A percentile compares a stretch with the other conserved stretches of the same genome.
phyloP scores from a whole-genome alignment of 2,113 vertebrate species.

The Sinocyclocheilus anshuiensis region DNA sequence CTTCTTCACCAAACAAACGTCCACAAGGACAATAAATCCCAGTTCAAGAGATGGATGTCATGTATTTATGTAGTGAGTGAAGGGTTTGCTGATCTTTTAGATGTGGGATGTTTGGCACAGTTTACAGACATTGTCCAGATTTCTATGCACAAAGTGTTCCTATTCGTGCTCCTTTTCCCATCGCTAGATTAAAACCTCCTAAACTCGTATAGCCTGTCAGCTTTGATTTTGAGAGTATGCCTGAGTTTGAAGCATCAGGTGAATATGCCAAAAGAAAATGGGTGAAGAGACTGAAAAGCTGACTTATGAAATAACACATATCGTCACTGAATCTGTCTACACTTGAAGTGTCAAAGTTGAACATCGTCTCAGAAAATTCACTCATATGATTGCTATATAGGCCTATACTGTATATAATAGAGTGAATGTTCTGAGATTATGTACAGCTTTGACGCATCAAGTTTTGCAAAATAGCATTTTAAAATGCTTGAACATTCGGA shows the following conservation, averaged over 20 bases:
- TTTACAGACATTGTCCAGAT: background rate
- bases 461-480: background rate
- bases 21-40: slow-evolving; percentile 5
- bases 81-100: slow-evolving; percentile 24
- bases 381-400: background rate
- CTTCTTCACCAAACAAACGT: slow-evolving; percentile 25
- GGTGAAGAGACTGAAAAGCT: background rate
- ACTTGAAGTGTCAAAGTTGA: background rate
- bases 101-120: background rate
- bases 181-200: background rate
- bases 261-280: background rate
- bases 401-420: background rate
- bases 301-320: background rate
- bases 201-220: background rate
- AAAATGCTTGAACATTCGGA: background rate
- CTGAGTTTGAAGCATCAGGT: background rate
- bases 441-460: background rate
- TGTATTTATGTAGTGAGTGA: slow-evolving; percentile 19
- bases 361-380: background rate
- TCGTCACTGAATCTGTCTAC: background rate
- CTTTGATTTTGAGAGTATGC: background rate
- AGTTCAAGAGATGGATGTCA: background rate
- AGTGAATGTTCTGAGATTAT: background rate
- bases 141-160: background rate
- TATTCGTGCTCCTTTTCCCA: background rate